phyloP scores from a whole-genome alignment of 2,113 vertebrate species.

The Pseudorectes ferrugineus region DNA sequence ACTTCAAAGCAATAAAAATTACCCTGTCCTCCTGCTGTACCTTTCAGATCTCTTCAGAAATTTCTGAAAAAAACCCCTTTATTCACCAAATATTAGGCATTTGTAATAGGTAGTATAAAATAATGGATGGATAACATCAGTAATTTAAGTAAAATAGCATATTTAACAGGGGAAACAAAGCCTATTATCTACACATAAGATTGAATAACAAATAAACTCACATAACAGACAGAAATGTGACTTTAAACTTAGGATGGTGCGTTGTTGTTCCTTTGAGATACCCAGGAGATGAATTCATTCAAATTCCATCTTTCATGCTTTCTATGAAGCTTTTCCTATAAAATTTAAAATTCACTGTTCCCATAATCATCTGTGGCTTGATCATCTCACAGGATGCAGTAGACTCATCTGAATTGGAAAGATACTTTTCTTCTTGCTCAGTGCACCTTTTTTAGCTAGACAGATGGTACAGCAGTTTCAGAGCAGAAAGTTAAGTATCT shows the following conservation, averaged over 20 bases:
- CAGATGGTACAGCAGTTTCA: slow-evolving; percentile 47
- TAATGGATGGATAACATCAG: not conserved
- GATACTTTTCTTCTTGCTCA: not conserved
- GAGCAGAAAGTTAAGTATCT: slow-evolving; percentile 27
- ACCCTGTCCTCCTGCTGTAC: not conserved
- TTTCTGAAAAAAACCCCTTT: not conserved
- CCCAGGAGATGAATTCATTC: not conserved
- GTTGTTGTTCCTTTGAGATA: not conserved
- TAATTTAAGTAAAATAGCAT: not conserved
- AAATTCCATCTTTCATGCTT: not conserved
- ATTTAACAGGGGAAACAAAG: not conserved
- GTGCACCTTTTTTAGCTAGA: slow-evolving; percentile 43
- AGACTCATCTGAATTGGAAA: slow-evolving; percentile 56
- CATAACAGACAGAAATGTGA: not conserved
- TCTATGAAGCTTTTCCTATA: not conserved
- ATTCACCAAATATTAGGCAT: not conserved
- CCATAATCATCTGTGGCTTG: slow-evolving; percentile 16
- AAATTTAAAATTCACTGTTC: slow-evolving; percentile 44
- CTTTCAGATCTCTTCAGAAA: not conserved
- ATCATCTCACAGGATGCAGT: slow-evolving; percentile 34
- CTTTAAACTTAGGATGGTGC: not conserved
- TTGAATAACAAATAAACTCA: not conserved
- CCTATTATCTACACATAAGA: not conserved
- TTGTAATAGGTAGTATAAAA: not conserved
- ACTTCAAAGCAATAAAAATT: not conserved